Evolutionary conservation across 2,113 vertebrate genomes (phyloP).

Genomic region (Psittacula cyanocephala): DNA sequence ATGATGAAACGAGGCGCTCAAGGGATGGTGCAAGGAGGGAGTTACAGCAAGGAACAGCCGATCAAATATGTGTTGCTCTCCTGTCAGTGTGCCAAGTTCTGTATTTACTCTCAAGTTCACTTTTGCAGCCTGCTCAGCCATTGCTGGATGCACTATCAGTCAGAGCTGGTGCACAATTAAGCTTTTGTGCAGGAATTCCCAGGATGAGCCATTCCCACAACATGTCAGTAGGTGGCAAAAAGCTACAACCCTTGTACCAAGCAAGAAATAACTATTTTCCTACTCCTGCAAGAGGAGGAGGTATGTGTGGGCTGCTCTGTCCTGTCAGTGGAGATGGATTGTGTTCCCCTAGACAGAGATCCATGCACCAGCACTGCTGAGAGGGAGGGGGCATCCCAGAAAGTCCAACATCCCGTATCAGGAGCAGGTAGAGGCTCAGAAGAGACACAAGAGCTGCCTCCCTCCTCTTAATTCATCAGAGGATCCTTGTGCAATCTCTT

Average conservation of each 20-base stretch:
- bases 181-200: background rate
- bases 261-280: background rate
- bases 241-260: slow-evolving; percentile 29
- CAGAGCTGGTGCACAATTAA: fast-evolving
- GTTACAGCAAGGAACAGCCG: fast-evolving
- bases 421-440: background rate
- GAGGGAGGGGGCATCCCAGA: background rate
- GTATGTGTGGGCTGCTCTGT: background rate
- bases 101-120: background rate
- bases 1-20: background rate
- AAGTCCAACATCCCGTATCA: fast-evolving
- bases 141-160: background rate
- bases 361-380: background rate
- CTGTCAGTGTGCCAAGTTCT: background rate
- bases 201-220: slow-evolving; percentile 22
- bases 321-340: background rate
- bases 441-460: background rate
- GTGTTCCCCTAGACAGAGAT: background rate
- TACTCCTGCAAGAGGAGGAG: background rate
- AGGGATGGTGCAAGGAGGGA: background rate
- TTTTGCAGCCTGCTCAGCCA: fast-evolving
- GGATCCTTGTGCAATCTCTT: background rate
- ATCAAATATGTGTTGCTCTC: fast-evolving
- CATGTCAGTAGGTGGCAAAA: slow-evolving; percentile 67
- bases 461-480: background rate